Percentiles rank a stretch among this genome's conserved stretches.
These are phyloP conservation scores for Lathronympha strigana DNA, from an alignment of 2,888 invertebrate species.

Conservation along the genomic window DNA sequence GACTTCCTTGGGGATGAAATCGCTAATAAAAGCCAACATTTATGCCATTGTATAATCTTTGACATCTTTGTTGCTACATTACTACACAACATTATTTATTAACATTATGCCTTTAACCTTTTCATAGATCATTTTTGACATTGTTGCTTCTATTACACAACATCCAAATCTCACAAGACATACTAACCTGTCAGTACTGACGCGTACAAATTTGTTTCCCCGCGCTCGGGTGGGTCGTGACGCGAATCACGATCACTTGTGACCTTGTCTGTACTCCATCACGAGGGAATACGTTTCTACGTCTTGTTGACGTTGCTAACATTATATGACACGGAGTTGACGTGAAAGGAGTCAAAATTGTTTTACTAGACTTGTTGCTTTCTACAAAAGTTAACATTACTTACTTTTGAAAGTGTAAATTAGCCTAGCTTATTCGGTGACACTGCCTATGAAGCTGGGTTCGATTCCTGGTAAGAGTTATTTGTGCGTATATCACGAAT, in stretches of 20 bases:
- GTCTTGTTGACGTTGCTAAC: neutral
- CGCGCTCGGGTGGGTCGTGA: conserved; percentile 55
- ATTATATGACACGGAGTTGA: neutral
- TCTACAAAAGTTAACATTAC: neutral
- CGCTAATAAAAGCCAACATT: no score
- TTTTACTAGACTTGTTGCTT: neutral
- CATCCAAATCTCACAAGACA: conserved; percentile 48
- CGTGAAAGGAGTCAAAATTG: neutral
- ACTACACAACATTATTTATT: no score
- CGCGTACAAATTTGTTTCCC: conserved; percentile 63
- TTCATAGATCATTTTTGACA: no score
- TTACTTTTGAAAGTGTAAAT: neutral
- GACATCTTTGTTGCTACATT: no score
- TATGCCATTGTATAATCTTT: no score
- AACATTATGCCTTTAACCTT: no score
- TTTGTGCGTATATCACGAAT: no score
- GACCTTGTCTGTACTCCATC: conserved; percentile 52
- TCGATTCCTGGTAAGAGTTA: no score
- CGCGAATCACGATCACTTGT: conserved; percentile 58
- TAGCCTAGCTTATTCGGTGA: no score
- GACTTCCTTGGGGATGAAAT: no score
- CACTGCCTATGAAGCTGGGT: no score
- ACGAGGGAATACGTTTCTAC: conserved; percentile 44
- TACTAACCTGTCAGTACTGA: conserved; percentile 54
- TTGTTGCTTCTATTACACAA: conserved; percentile 39